phyloP scores from a whole-genome alignment of 2,888 invertebrate species.

The Heliconius hortense region DNA sequence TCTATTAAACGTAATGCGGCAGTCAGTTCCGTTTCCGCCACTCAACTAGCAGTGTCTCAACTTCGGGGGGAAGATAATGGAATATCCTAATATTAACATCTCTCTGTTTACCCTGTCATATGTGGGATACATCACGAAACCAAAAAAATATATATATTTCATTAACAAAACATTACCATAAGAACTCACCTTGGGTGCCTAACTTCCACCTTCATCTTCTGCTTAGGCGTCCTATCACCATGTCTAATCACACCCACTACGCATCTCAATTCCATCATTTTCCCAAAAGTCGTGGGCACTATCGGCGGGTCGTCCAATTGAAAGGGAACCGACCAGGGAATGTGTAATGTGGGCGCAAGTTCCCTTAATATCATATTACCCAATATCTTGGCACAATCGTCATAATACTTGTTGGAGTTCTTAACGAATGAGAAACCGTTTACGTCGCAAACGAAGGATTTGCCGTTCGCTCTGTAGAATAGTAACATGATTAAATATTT shows the following conservation, averaged over 20 bases:
- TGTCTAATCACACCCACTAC: constrained; percentile 99
- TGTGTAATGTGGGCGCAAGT: constrained; percentile 96
- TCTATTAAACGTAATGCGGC: too few relatives aligned
- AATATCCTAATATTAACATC: too few relatives aligned
- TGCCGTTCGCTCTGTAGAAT: constrained; percentile 93
- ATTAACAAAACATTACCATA: background rate
- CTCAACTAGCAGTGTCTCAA: too few relatives aligned
- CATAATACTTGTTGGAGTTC: constrained; percentile 99
- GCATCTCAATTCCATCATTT: constrained; percentile 96
- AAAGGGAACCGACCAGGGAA: constrained; percentile 98
- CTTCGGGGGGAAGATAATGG: too few relatives aligned
- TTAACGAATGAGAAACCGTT: constrained; percentile 99
- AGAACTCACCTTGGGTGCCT: constrained; percentile 90
- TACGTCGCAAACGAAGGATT: constrained; percentile 99
- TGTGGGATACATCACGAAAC: too few relatives aligned
- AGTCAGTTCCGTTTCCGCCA: too few relatives aligned
- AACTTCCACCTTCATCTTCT: constrained; percentile 99
- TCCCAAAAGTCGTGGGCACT: constrained; percentile 99
- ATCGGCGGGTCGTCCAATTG: constrained; percentile 99
- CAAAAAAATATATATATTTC: too few relatives aligned
- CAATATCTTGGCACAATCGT: constrained; percentile 98
- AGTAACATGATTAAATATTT: too few relatives aligned
- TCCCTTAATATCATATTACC: constrained; percentile 98
- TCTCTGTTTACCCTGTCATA: too few relatives aligned
- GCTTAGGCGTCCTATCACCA: constrained; percentile 99